Conservation (phyloP, 2,113 vertebrate genomes). For the Reinhardtius hippoglossoides region DNA sequence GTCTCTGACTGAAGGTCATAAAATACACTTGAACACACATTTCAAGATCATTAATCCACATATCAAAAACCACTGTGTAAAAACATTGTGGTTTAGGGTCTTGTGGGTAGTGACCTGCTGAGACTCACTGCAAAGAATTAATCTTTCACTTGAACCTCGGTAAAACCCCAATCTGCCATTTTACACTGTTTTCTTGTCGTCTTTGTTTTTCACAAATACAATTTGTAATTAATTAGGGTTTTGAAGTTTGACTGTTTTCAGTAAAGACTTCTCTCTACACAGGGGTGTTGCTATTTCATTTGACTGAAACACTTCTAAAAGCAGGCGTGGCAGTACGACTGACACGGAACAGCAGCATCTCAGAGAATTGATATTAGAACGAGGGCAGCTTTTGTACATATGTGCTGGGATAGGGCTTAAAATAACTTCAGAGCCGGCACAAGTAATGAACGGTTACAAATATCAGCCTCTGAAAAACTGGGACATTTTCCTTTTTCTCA, state of each 20-base stretch:
- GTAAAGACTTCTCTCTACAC: not conserved
- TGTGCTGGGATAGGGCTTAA: constrained; percentile 21
- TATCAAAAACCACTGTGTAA: not conserved
- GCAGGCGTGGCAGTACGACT: not conserved
- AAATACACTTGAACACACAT: too few relatives aligned
- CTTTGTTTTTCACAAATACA: too few relatives aligned
- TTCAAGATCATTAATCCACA: not conserved
- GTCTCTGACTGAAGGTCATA: too few relatives aligned
- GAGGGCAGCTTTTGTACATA: constrained; percentile 28
- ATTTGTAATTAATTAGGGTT: too few relatives aligned
- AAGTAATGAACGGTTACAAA: constrained; percentile 52
- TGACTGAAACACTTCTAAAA: constrained; percentile 6
- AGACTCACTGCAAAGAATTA: not conserved
- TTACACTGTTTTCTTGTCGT: too few relatives aligned
- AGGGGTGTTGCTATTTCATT: constrained; percentile 4
- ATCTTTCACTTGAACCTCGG: not conserved
- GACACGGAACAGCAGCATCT: constrained; percentile 4
- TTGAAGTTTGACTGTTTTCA: not conserved
- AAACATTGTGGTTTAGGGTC: not conserved
- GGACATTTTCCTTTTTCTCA: constrained; percentile 20
- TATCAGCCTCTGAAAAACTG: constrained; percentile 44
- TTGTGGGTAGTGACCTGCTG: too few relatives aligned
- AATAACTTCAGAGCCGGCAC: constrained; percentile 33
- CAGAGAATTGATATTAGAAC: constrained; percentile 17
- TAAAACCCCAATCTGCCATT: too few relatives aligned